Percentiles rank a stretch among this genome's conserved stretches.
These are phyloP conservation scores for Nasalis larvatus DNA, from an alignment of 2,113 vertebrate genomes.

Conservation along the genomic window DNA sequence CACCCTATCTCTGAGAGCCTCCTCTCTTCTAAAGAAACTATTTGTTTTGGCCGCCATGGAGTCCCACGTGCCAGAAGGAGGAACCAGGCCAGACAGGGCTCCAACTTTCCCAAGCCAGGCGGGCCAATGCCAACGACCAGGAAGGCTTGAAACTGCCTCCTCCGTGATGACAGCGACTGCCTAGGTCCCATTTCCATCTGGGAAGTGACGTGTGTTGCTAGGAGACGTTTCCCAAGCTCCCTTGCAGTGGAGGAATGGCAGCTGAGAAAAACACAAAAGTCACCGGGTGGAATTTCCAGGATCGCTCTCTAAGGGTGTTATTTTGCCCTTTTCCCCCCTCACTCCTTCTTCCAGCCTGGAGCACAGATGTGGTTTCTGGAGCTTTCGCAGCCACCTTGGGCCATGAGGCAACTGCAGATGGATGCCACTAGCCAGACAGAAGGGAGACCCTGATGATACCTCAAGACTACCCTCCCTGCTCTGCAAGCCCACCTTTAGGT, in stretches of 20 bases:
- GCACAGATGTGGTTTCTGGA: neutral
- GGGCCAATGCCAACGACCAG: neutral
- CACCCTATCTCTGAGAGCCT: neutral
- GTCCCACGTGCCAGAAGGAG: neutral
- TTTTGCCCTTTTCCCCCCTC: neutral
- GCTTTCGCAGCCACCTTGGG: neutral
- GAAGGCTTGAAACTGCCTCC: neutral
- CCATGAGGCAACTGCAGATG: neutral
- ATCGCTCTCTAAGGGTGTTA: neutral
- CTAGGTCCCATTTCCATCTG: neutral
- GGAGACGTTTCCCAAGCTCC: neutral
- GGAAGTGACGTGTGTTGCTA: neutral
- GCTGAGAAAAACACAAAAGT: neutral
- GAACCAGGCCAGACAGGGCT: neutral
- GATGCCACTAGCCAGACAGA: neutral
- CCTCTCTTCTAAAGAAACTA: neutral
- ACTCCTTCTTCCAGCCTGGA: neutral
- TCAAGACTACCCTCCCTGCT: rapidly evolving
- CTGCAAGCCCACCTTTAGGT: neutral
- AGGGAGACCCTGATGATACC: neutral
- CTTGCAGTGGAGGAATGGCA: neutral
- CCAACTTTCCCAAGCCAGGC: neutral
- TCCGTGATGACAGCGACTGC: rapidly evolving
- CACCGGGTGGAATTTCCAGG: neutral
- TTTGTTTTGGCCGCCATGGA: neutral